Conservation (phyloP, 53 echinoderm and acorn worm genomes). For the Luidia sarsii region DNA sequence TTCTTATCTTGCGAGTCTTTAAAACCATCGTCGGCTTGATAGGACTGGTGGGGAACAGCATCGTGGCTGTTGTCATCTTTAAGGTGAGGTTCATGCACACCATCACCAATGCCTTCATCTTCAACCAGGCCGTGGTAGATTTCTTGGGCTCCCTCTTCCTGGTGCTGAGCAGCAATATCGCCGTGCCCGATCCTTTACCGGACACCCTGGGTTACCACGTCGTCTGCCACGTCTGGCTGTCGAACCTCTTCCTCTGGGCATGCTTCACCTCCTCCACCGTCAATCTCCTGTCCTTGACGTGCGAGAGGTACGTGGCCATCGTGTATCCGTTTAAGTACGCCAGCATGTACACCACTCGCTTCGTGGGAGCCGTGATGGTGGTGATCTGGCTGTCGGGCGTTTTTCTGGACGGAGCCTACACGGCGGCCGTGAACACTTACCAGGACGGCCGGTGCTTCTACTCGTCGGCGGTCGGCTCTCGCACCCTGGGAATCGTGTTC, state of each 20-base stretch:
- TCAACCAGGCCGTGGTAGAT: constrained; percentile 54
- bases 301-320: constrained; percentile 52
- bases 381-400: constrained; percentile 37
- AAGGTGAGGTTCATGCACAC: constrained; percentile 48
- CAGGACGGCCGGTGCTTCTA: constrained; percentile 40
- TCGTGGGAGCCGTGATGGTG: neutral
- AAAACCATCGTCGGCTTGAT: constrained; percentile 55
- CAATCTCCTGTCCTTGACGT: constrained; percentile 35
- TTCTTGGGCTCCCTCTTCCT: constrained; percentile 44
- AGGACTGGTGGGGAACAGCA: constrained; percentile 41
- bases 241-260: constrained; percentile 33
- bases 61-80: constrained; percentile 46
- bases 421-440: constrained; percentile 34
- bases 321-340: constrained; percentile 44
- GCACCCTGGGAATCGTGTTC: constrained; percentile 15
- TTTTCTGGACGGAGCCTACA: constrained; percentile 29
- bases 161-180: constrained; percentile 26
- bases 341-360: constrained; percentile 21
- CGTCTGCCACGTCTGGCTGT: constrained; percentile 49
- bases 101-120: constrained; percentile 47
- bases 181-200: constrained; percentile 18
- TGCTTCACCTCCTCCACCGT: constrained; percentile 45
- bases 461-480: constrained; percentile 14
- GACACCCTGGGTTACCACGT: constrained; percentile 33
- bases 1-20: constrained; percentile 17